Base-by-base conservation (phyloP, 1,140 invertebrate species). In the Lepidurus couesii region DNA sequence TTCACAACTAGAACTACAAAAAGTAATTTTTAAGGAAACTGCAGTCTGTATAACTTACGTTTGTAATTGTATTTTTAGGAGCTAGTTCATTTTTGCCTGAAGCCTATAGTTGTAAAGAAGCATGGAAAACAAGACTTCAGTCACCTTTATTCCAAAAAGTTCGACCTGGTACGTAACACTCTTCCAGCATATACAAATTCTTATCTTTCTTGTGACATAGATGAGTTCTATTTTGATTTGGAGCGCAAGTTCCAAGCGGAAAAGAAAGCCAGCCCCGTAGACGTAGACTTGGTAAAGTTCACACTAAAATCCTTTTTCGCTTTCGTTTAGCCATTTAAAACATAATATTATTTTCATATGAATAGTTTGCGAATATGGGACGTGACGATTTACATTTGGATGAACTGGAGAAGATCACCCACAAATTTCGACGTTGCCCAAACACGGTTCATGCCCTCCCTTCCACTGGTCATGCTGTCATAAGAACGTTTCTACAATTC, bases 381-480 rank as follows among this genome's bases (percentile, higher is more conserved):
- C 84, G 83, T 26, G 86, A 89, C 45, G 78, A 81, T 7, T 79
- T 84, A 1, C 82, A 85, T 42, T 80, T 89, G 5, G 90, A 92
- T 16, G 92, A 94, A 86, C 81, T 94, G 1, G 86, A 90, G 77
- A 89, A 90, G 82, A 82, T 93, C 16, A 80, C 92, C 6, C 86
- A 91, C 81, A 91, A 90, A 84, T 86, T 95, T 21, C 85, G 95
- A 80, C 84, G 90, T 76, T 91, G 90, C 13, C 86, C 89, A 47
- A 90, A 91, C 82, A 89, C 93, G 1, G 84, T 86, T 0, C 90
- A 90, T 80, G 90, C 89, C 0, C 84, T 94, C 16, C 89, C 91
- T 9, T 96, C 95, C 0, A 96, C 94, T 7, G 88, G 89, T 82
- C 92, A 96, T 86, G 93, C 94, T 34, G 88, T 93, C 44, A 87